Base-by-base conservation (phyloP, 2,888 invertebrate genomes). In the Cheilosia grossa region DNA sequence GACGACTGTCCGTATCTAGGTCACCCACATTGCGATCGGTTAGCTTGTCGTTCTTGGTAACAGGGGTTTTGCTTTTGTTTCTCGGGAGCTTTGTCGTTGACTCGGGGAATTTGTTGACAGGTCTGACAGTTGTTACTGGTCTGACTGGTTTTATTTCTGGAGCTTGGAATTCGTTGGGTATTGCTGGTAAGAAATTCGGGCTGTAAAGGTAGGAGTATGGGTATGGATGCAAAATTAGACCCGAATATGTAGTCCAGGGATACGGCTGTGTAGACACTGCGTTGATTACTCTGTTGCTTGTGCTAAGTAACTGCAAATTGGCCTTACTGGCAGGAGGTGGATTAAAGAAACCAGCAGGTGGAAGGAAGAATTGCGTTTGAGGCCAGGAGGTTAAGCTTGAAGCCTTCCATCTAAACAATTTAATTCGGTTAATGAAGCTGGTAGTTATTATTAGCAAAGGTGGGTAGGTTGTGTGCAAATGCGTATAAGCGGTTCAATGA, bases 331-430 rank as follows among this genome's bases (percentile, higher is more conserved):
- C 56, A 59, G 51, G 24, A 59, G 49, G 63, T 49, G 49, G 19
- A 72, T 63, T 69, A 44, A 61, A 30, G 15, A 72, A 58, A 21
- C n/a, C 75, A 67, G 66, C 30, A 66, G 81, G 27, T 5, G 72
- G 63, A 77, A 69, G 77, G 21, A 54, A 67, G 54, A 72, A 54
- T 24, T 51, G 37, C 64, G 49, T 33, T 64, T 75, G 83, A 49
- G 91, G 91, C 92, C 92, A 92, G 58, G 88, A 79, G 79, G 89
- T 89, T 42, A 91, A 63, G 82, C 88, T 90, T 74, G 90, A 82
- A 64, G 89, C 89, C 87, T 89, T 89, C 91, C 91, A 90, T 87
- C 89, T 88, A 85, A 69, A 81, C 24, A 77, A 85, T 81, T 75
- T 21, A 61, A 63, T 44, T 72, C 61, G 10, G 69, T 83, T 83